Base-by-base conservation (phyloP, 2,888 invertebrate genomes). In the Clunio marinus region DNA sequence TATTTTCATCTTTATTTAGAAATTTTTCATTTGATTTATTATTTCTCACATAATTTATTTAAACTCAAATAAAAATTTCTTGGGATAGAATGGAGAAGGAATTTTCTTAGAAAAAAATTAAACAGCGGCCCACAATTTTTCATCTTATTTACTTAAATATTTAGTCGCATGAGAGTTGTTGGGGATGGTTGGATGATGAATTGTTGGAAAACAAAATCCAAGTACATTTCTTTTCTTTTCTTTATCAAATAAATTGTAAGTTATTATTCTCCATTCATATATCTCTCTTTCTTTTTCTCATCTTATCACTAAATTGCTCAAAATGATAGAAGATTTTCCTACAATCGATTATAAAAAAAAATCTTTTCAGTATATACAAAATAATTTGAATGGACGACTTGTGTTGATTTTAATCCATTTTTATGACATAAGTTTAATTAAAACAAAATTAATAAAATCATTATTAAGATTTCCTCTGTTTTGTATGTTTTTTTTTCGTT, bases 321-420 rank as follows among this genome's bases (percentile, higher is more conserved):
- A 51, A 51, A 13, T 41, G n/a, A 41, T 7, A 51, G 22, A 51
- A 22, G 5, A 51, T 20, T 32, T 5, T 20, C 17, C 22, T 51
- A 51, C 17, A n/a, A 51, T 8, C 45, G 5, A 5, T 51, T 20
- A 17, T 51, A 51, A 51, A 51, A 51, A n/a, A 51, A 51, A 17
- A 5, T 41, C 15, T 41, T 41, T 51, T 51, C 51, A n/a, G n/a
- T 51, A 51, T 51, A 5, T 51, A 51, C 51, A 51, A 51, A 51
- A 51, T 51, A 51, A 51, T 51, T 51, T 51, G 17, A 51, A 51
- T 51, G 51, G 51, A 51, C 51, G 51, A 51, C 3, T 51, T 4
- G 17, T 13, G n/a, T 51, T 51, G 17, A 51, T 51, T 15, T 45
- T 7, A 51, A 22, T 51, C 51, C 51, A 51, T 51, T 51, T n/a